These are phyloP conservation scores for Eubasilissa splendida DNA, from an alignment of 2,888 invertebrate species.

Conservation along the genomic window DNA sequence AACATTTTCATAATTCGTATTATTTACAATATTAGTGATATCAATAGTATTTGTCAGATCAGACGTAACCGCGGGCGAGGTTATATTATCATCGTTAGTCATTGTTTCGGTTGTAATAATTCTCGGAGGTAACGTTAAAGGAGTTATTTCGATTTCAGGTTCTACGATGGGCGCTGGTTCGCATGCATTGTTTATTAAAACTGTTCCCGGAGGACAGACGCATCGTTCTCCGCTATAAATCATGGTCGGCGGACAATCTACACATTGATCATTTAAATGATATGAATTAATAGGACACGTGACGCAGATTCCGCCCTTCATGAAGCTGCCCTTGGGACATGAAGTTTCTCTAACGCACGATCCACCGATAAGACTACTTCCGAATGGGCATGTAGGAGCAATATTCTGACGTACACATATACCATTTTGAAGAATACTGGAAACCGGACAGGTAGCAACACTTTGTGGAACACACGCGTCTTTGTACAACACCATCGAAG, in stretches of 20 bases:
- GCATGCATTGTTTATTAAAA: background rate
- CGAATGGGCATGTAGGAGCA: background rate
- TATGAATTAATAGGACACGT: background rate
- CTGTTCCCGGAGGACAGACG: background rate
- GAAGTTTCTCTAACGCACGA: background rate
- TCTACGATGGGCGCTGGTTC: background rate
- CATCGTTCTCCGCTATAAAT: background rate
- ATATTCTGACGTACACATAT: conserved; percentile 8
- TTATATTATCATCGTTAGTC: background rate
- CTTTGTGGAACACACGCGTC: background rate
- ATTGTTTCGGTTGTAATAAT: background rate
- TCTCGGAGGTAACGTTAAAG: background rate
- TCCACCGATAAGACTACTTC: background rate
- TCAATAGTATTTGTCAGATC: background rate
- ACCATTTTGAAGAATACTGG: background rate
- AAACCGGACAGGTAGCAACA: background rate
- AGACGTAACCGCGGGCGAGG: background rate
- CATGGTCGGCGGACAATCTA: background rate
- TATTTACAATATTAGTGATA: background rate
- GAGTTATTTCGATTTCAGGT: background rate
- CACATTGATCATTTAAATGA: background rate
- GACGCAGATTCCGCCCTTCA: background rate
- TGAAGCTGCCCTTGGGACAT: background rate
- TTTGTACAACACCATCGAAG: conserved; percentile 4
- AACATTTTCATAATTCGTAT: conserved; percentile 3